Base-by-base conservation (phyloP, 2,888 invertebrate genomes). In the Chrysolina haemoptera region DNA sequence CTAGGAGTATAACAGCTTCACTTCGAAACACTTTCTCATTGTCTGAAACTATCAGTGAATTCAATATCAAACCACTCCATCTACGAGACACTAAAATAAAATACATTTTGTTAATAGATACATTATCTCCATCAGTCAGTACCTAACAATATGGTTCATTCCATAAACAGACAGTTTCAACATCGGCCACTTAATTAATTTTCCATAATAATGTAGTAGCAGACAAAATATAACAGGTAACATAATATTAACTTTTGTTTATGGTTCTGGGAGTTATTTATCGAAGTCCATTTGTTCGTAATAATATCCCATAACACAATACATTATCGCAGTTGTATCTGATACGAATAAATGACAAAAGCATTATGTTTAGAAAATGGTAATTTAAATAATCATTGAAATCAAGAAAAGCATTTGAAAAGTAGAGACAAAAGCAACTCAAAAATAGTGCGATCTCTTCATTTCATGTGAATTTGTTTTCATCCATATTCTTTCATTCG, bases 221-320 rank as follows among this genome's bases (percentile, higher is more conserved):
- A 41, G 68, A 68, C 68, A 53, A 68, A 76, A 73, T 71, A 65
- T 68, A 46, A 18, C 55, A 16, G 67, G 73, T 65, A 73, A 71
- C 71, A 71, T 50, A 68, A 72, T 76, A 76, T 76, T 76, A 68
- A 73, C 68, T 62, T 70, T 76, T 50, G 71, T 68, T 73, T 66
- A 70, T 68, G 71, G 40, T 67, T 41, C 41, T 18, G 14, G 50
- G 41, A 53, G n/a, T 66, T 75, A 75, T 75, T 75, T 71, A 75
- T 75, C 68, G 65, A 20, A 66, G 65, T 48, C 71, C 62, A 75
- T 75, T 75, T 71, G 55, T 53, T 62, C 55, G 67, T 75, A 75
- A 71, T 75, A 75, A 74, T 55, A 70, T 67, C 65, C 66, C 64
- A 71, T 74, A 68, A 71, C 66, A 66, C 64, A 68, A 75, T 69